phyloP scores from a whole-genome alignment of 2,888 invertebrate species.

The Mesoligia furuncula region DNA sequence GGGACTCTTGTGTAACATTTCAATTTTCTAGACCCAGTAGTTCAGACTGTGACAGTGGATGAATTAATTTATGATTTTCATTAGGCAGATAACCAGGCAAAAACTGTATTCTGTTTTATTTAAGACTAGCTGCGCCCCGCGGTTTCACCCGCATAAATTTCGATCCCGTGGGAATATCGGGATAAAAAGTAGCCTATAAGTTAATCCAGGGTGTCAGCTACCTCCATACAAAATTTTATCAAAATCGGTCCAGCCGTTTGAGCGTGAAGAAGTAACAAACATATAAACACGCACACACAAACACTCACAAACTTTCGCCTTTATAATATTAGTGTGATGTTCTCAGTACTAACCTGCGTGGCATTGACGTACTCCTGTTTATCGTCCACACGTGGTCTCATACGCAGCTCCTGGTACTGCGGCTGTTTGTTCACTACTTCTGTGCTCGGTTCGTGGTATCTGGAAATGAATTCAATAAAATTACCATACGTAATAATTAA shows the following conservation, averaged over 20 bases:
- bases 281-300: no score
- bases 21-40: not conserved
- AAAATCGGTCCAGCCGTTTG: no score
- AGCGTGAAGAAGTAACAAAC: no score
- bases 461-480: slow-evolving; percentile 48
- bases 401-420: slow-evolving; percentile 81
- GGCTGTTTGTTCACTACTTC: slow-evolving; percentile 85
- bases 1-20: not conserved
- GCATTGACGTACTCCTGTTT: slow-evolving; percentile 85
- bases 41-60: not conserved
- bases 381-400: slow-evolving; percentile 81
- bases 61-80: not conserved
- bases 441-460: slow-evolving; percentile 84
- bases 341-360: slow-evolving; percentile 73
- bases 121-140: no score
- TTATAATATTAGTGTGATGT: no score
- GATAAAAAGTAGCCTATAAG: no score
- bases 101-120: no score
- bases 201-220: no score
- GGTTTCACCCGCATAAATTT: no score
- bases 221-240: no score
- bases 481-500: not conserved
- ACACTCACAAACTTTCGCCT: no score
- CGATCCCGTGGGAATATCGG: no score
- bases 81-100: not conserved